Base-by-base conservation (phyloP, 2,888 invertebrate species). In the Chymomyza fuscimana region DNA sequence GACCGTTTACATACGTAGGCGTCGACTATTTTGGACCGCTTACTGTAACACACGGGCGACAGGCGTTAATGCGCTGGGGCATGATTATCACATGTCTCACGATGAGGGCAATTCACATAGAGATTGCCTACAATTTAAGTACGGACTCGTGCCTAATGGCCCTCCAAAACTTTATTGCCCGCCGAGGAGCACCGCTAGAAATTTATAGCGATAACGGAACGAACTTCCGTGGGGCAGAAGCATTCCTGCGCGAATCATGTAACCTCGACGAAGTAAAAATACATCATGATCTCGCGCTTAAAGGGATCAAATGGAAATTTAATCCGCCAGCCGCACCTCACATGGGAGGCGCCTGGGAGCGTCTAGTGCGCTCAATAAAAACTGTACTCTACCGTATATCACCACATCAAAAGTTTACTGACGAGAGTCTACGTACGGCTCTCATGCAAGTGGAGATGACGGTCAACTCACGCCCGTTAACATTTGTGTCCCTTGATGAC, bases 21-120 rank as follows among this genome's bases (percentile, higher is more conserved):
- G 63, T 81, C 12, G 80, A 79, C 46, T 79, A 71, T 56, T 80
- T 81, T 54, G 76, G 74, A 0, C 79, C 74, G 22, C 51, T 80
- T 10, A 25, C 52, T 6, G 68, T 70, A 1, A 71, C 63, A 22
- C 67, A 74, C 9, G n/a, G 72, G 36, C 56, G 72, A 61, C 61
- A 72, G 6, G 64, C 67, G 32, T 70, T 76, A 63, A 80, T 79
- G 46, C 70, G 70, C 46, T 79, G 73, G 77, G 74, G 74, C 9
- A 75, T 75, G 5, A 16, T 77, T 15, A 76, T 80, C 7, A 80
- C 77, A 0, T 79, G 77, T 63, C 59, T 81, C 1, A 78, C 79
- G 1, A 65, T 76, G 7, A 71, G 77, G 1, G 76, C 73, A 0
- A 64, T 79, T 0, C 80, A 80, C 12, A 66, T 80, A 0, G 78